Evolutionary conservation across 2,797 vertebrate species (phyloP).

Genomic region (Myotis myotis): DNA sequence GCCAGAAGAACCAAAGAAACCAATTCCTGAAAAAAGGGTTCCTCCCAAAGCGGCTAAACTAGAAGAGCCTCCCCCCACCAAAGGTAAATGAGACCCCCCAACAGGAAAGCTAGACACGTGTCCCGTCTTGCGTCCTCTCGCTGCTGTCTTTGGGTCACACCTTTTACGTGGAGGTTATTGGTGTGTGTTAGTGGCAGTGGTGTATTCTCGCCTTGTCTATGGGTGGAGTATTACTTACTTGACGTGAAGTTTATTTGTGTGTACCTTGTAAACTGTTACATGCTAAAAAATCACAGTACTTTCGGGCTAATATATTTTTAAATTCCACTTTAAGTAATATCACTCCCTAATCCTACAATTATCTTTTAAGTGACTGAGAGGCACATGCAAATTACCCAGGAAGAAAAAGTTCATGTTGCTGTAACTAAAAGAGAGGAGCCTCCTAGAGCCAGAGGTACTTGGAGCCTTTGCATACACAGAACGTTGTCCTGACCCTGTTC

Average conservation of each 20-base stretch:
- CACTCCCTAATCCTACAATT: conserved; percentile 69
- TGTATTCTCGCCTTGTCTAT: conserved; percentile 16
- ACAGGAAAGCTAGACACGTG: neutral
- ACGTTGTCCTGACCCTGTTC: neutral
- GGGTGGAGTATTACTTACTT: neutral
- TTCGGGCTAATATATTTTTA: neutral
- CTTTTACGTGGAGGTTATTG: conserved; percentile 4
- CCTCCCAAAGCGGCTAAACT: conserved; percentile 79
- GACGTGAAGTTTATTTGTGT: conserved; percentile 53
- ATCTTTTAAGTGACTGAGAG: conserved; percentile 89
- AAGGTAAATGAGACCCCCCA: conserved; percentile 80
- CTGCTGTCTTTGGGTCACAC: neutral
- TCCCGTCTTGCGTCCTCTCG: neutral
- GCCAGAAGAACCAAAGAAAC: conserved; percentile 83
- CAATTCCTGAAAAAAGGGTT: conserved; percentile 83
- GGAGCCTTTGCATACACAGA: neutral
- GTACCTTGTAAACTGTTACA: conserved; percentile 30
- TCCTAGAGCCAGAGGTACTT: conserved; percentile 81
- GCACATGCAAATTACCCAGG: conserved; percentile 82
- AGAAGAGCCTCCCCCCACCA: conserved; percentile 78
- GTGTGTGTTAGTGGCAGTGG: conserved; percentile 9
- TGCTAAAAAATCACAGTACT: conserved; percentile 34
- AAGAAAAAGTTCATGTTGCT: conserved; percentile 83
- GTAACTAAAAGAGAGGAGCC: conserved; percentile 84
- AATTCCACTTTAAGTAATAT: conserved; percentile 3